Conservation (phyloP, 2,797 vertebrate genomes). For the Chanos chanos region DNA sequence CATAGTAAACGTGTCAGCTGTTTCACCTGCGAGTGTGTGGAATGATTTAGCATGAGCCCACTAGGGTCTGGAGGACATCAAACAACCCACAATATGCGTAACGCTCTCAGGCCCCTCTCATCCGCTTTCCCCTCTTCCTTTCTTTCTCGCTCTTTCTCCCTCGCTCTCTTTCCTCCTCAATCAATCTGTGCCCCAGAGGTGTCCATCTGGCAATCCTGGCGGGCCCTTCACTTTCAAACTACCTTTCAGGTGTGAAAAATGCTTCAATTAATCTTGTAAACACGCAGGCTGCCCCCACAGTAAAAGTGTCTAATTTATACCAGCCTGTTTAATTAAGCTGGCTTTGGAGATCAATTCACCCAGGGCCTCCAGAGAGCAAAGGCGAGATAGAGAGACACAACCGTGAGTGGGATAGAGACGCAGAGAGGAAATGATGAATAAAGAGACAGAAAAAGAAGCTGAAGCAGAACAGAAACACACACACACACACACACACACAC, state of each 20-base stretch:
- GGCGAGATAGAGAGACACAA: not conserved
- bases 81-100: conserved; percentile 1
- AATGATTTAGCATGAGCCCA: conserved; percentile 3
- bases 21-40: not conserved
- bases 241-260: conserved; percentile 40
- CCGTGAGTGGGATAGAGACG: not conserved
- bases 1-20: conserved; percentile 5
- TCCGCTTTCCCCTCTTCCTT: conserved; percentile 10
- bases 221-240: conserved; percentile 22
- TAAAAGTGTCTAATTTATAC: conserved; percentile 40
- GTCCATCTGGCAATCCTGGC: conserved; percentile 29
- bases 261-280: conserved; percentile 46
- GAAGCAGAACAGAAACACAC: too few species aligned
- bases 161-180: not conserved
- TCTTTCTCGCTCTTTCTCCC: conserved; percentile 11
- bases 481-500: too few species aligned
- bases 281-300: conserved; percentile 22
- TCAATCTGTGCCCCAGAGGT: not conserved
- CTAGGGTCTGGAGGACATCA: conserved; percentile 21
- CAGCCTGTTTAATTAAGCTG: conserved; percentile 36
- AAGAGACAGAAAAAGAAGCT: not conserved
- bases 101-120: not conserved
- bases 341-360: conserved; percentile 35
- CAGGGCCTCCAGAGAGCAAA: not conserved
- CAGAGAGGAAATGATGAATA: conserved; percentile 39